Percentiles rank a stretch among this genome's conserved stretches.
phyloP scores from a whole-genome alignment of 1,140 invertebrate genomes.

The Drosophila navojoa region DNA sequence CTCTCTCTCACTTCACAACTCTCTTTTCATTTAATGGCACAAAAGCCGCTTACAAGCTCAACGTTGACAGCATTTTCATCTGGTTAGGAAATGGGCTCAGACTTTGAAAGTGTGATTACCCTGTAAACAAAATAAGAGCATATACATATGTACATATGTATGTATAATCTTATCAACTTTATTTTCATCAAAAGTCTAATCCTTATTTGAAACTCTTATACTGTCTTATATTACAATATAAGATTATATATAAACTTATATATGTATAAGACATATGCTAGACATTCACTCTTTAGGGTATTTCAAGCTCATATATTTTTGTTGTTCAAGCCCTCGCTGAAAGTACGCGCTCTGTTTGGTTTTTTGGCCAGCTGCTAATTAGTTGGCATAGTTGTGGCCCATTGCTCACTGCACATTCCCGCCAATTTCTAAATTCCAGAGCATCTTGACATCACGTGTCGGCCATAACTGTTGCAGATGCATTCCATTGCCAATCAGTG shows the following conservation, averaged over 20 bases:
- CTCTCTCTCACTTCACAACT: slow-evolving; percentile 5
- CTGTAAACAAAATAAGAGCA: background rate
- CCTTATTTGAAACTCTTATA: too few relatives aligned
- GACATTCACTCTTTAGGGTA: background rate
- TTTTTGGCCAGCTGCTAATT: slow-evolving; percentile 38
- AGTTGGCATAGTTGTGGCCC: slow-evolving; percentile 24
- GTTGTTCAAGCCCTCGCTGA: background rate
- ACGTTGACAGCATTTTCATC: slow-evolving; percentile 47
- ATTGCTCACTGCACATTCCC: slow-evolving; percentile 42
- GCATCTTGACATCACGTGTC: slow-evolving; percentile 70
- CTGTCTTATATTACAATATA: too few relatives aligned
- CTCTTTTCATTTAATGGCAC: slow-evolving; percentile 45
- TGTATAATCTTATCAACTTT: too few relatives aligned
- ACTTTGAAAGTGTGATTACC: slow-evolving; percentile 43
- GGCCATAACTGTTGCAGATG: slow-evolving; percentile 71
- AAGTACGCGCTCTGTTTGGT: slow-evolving; percentile 5
- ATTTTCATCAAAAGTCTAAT: too few relatives aligned
- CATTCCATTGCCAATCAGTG: slow-evolving; percentile 63
- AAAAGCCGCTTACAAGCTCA: slow-evolving; percentile 74
- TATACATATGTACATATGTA: too few relatives aligned
- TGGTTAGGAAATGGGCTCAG: slow-evolving; percentile 55
- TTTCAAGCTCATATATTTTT: background rate
- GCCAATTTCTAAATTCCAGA: slow-evolving; percentile 73
- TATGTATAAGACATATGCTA: too few relatives aligned
- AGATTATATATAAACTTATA: too few relatives aligned